Conservation (phyloP, 2,113 vertebrate species). For the Lagopus leucura region DNA sequence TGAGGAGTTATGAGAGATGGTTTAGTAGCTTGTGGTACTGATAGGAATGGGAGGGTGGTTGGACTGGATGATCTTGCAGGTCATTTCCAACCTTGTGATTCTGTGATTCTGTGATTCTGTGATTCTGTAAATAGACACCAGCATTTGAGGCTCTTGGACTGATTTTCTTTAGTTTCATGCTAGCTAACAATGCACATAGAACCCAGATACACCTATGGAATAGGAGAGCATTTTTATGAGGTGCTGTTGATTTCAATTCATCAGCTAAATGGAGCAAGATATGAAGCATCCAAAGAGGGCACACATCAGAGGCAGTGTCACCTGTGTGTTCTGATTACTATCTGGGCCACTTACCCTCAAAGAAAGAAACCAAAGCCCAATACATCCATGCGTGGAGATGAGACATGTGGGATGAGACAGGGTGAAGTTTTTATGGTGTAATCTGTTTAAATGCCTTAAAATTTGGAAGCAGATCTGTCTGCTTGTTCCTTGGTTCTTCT, state of each 20-base stretch:
- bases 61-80: too few species aligned
- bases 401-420: not conserved
- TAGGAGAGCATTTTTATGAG: not conserved
- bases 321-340: not conserved
- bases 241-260: not conserved
- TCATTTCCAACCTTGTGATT: too few species aligned
- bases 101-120: too few species aligned
- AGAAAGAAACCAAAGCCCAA: not conserved
- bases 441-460: not conserved
- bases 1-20: too few species aligned
- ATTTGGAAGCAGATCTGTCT: not conserved
- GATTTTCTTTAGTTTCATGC: not conserved
- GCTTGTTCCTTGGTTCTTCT: not conserved
- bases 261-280: not conserved
- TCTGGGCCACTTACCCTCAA: not conserved
- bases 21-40: too few species aligned
- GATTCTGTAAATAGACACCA: not conserved
- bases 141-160: not conserved
- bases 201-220: not conserved
- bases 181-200: not conserved
- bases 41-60: too few species aligned
- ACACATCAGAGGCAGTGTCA: not conserved
- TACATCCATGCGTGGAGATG: not conserved
- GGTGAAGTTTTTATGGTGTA: not conserved
- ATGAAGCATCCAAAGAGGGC: not conserved